Percentiles rank a stretch among this genome's conserved stretches.
Conservation (phyloP, 2,888 invertebrate species). For the Nesidiocoris tenuis region DNA sequence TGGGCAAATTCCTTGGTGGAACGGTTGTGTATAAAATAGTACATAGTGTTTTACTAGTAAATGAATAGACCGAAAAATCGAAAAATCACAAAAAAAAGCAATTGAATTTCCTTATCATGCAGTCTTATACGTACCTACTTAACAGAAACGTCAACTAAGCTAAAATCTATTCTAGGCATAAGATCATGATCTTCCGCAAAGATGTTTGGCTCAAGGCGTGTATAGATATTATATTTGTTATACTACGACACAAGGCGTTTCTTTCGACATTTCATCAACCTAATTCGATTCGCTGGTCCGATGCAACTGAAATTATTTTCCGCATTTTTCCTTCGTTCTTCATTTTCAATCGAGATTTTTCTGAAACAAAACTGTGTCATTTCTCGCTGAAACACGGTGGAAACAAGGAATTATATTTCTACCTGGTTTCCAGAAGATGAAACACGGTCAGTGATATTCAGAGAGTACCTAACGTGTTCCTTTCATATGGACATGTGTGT, state of each 20-base stretch:
- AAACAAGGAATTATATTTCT: background rate
- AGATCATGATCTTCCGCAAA: conserved; percentile 47
- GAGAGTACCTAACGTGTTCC: background rate
- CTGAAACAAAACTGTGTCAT: background rate
- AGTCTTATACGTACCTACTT: conserved; percentile 41
- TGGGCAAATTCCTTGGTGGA: conserved; percentile 38
- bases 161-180: conserved; percentile 43
- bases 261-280: conserved; percentile 6
- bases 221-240: conserved; percentile 45
- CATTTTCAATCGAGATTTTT: no score
- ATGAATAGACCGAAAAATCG: conserved; percentile 40
- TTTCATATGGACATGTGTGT: background rate
- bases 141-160: conserved; percentile 41
- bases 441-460: background rate
- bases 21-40: conserved; percentile 45
- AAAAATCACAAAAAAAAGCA: conserved; percentile 23
- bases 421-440: background rate
- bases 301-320: background rate
- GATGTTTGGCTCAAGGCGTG: conserved; percentile 47
- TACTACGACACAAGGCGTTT: conserved; percentile 36
- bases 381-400: background rate
- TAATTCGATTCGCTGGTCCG: background rate
- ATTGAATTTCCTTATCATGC: conserved; percentile 39
- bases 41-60: conserved; percentile 43
- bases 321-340: background rate